phyloP scores from a whole-genome alignment of 2,888 invertebrate genomes.

The Marasmarcha lunaedactyla region DNA sequence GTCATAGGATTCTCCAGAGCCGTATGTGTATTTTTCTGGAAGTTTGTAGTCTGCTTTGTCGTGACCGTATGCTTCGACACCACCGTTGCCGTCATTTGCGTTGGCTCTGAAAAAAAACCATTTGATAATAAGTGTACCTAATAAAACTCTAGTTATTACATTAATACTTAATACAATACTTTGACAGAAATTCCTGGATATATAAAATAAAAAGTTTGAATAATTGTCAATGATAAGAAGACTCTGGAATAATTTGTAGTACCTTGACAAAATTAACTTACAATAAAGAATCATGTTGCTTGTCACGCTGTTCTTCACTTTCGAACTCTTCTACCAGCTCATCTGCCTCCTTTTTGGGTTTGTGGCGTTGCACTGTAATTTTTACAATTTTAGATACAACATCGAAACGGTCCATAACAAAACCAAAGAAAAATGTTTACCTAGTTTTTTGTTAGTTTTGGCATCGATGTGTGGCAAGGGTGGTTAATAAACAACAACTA shows the following conservation, averaged over 20 bases:
- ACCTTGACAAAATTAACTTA: background rate
- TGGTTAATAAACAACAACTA: too few species aligned
- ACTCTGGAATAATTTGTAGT: too few species aligned
- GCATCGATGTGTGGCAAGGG: too few species aligned
- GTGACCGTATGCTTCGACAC: constrained; percentile 51
- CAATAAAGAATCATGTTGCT: background rate
- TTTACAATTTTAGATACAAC: too few species aligned
- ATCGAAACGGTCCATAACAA: too few species aligned
- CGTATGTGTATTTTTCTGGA: constrained; percentile 56
- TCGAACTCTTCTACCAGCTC: background rate
- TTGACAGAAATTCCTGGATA: too few species aligned
- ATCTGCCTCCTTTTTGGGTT: background rate
- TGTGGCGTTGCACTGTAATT: background rate
- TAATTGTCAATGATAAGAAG: too few species aligned
- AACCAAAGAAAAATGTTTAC: too few species aligned
- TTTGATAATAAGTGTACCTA: background rate
- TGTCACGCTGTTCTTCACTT: background rate
- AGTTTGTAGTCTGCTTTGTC: constrained; percentile 50
- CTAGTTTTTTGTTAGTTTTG: too few species aligned
- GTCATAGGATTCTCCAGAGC: constrained; percentile 46
- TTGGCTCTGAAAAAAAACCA: constrained; percentile 34
- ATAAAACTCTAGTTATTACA: background rate
- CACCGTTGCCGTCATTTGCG: constrained; percentile 48
- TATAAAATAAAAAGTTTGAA: too few species aligned
- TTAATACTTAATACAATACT: too few species aligned